Conservation (phyloP, 2,888 invertebrate species). For the Ametastegia equiseti region DNA sequence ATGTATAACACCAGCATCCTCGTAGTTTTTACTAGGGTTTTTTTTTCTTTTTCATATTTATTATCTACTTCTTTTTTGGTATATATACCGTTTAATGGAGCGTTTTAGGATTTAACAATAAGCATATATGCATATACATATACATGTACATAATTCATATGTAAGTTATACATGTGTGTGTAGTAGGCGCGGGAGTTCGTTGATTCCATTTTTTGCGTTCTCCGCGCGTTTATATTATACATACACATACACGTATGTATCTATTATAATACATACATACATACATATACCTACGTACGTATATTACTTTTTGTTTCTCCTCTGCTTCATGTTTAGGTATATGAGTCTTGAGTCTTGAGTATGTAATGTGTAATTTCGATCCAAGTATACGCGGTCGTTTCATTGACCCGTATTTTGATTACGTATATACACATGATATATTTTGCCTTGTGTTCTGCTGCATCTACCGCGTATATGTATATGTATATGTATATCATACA, state of each 20-base stretch:
- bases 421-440: neutral
- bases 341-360: no score
- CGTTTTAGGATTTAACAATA: neutral
- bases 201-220: constrained; percentile 47
- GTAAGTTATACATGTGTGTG: no score
- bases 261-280: no score
- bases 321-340: no score
- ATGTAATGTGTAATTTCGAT: constrained; percentile 11
- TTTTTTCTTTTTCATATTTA: constrained; percentile 51
- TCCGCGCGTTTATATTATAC: no score
- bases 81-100: neutral
- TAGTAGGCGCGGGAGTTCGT: neutral
- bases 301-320: no score
- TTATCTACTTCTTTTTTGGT: constrained; percentile 49
- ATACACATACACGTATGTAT: no score
- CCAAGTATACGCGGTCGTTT: neutral
- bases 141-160: no score
- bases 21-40: neutral
- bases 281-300: no score
- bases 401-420: constrained; percentile 13
- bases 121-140: no score
- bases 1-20: no score
- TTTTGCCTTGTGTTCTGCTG: neutral
- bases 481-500: neutral
- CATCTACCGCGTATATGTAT: neutral